These are phyloP conservation scores for Zaprionus davidi DNA, from an alignment of 1,140 invertebrate species.

Conservation along the genomic window DNA sequence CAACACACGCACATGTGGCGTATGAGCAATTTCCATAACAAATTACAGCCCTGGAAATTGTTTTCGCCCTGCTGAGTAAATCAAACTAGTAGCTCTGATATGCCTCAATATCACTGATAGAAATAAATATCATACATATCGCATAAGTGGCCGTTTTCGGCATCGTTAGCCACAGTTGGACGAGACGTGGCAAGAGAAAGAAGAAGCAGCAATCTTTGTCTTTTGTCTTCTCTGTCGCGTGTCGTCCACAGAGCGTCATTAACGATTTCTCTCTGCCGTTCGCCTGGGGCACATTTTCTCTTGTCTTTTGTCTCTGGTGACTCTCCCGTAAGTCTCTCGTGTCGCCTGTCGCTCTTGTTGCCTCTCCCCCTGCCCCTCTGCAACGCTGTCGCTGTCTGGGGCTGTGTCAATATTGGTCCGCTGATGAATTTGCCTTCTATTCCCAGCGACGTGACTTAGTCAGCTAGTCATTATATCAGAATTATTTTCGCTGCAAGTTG, in stretches of 20 bases:
- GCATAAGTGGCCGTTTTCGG: slow-evolving; percentile 74
- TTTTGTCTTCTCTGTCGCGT: not conserved
- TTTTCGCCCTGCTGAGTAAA: slow-evolving; percentile 61
- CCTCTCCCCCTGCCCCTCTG: too few species aligned
- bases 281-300: not conserved
- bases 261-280: not conserved
- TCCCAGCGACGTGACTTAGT: slow-evolving; percentile 67
- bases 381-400: slow-evolving; percentile 11
- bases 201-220: slow-evolving; percentile 33
- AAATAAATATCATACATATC: slow-evolving; percentile 49
- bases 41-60: slow-evolving; percentile 64
- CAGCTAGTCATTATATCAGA: slow-evolving; percentile 71
- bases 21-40: slow-evolving; percentile 54
- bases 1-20: slow-evolving; percentile 37
- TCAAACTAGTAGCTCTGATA: slow-evolving; percentile 61
- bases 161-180: slow-evolving; percentile 67
- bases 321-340: slow-evolving; percentile 35
- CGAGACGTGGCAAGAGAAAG: not conserved
- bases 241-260: slow-evolving; percentile 1
- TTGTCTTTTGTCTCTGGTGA: slow-evolving; percentile 9
- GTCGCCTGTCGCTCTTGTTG: slow-evolving; percentile 23
- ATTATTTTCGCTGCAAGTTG: slow-evolving; percentile 66
- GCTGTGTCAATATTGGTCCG: slow-evolving; percentile 60
- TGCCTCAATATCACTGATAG: slow-evolving; percentile 56
- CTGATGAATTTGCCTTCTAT: slow-evolving; percentile 72